These are phyloP conservation scores for Callitettix versicolor DNA, from an alignment of 1,140 invertebrate species.

Conservation along the genomic window DNA sequence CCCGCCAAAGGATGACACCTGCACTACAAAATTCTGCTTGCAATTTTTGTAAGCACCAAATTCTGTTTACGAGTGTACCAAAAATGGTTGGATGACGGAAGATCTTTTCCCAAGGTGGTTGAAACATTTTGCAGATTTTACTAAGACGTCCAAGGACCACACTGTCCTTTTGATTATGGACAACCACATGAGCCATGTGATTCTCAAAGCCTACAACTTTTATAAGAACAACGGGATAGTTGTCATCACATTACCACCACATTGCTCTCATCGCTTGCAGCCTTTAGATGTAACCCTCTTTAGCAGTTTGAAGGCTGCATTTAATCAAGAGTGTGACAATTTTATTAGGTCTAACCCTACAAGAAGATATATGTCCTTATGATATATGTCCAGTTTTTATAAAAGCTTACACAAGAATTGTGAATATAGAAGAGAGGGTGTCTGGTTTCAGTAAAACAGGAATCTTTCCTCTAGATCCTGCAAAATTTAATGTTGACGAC, in stretches of 20 bases:
- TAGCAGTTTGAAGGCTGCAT: conserved; percentile 14
- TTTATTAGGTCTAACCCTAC: conserved; percentile 26
- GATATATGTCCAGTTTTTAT: conserved; percentile 27
- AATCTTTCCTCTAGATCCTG: too few species aligned
- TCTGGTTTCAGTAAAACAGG: conserved; percentile 4
- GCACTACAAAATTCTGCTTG: conserved; percentile 26
- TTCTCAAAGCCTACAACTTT: conserved; percentile 22
- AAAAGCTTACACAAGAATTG: conserved; percentile 25
- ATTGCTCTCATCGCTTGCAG: conserved; percentile 14
- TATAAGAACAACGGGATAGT: conserved; percentile 31
- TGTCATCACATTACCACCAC: conserved; percentile 30
- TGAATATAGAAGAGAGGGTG: conserved; percentile 25
- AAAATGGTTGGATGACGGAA: conserved; percentile 31
- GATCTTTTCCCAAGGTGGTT: conserved; percentile 30
- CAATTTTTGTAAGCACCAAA: too few species aligned
- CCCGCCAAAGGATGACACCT: conserved; percentile 23
- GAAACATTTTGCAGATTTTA: conserved; percentile 22
- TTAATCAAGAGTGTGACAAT: conserved; percentile 27
- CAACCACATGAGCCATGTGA: conserved; percentile 32
- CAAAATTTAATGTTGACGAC: too few species aligned
- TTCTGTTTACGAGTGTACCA: conserved; percentile 26
- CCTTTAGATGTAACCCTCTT: conserved; percentile 15
- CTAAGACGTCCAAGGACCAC: conserved; percentile 12
- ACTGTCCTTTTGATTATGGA: conserved; percentile 28
- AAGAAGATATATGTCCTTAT: conserved; percentile 29